These are phyloP conservation scores for Herpetotheres cachinnans DNA, from an alignment of 2,113 vertebrate species.

Conservation along the genomic window DNA sequence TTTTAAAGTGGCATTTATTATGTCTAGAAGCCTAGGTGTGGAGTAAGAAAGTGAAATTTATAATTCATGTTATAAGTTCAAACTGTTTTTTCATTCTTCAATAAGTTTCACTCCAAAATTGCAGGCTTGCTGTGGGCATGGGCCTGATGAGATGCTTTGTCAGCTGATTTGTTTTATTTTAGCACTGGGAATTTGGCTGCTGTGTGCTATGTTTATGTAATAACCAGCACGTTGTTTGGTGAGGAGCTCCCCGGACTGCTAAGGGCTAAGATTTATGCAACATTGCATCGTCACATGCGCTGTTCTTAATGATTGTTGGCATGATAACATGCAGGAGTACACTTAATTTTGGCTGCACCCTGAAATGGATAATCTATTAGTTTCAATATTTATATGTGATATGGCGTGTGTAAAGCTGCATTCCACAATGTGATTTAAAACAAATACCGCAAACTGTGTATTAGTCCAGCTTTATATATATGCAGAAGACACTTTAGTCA, in stretches of 20 bases:
- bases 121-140: not conserved
- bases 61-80: not conserved
- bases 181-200: not conserved
- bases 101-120: not conserved
- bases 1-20: not conserved
- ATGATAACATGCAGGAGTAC: not conserved
- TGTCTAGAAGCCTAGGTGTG: not conserved
- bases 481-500: not conserved
- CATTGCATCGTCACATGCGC: rapidly evolving
- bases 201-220: not conserved
- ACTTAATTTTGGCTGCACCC: not conserved
- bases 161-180: conserved; percentile 1
- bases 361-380: not conserved
- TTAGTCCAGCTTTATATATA: not conserved
- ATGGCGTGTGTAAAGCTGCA: not conserved
- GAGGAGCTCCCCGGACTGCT: not conserved
- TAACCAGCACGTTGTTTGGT: not conserved
- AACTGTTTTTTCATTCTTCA: not conserved
- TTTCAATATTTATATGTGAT: not conserved
- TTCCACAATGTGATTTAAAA: not conserved
- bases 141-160: not conserved
- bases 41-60: not conserved
- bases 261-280: not conserved
- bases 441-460: not conserved
- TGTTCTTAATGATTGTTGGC: not conserved